Evolutionary conservation across 2,797 vertebrate species (phyloP).

Genomic region (Enteromius fasciolatus): DNA sequence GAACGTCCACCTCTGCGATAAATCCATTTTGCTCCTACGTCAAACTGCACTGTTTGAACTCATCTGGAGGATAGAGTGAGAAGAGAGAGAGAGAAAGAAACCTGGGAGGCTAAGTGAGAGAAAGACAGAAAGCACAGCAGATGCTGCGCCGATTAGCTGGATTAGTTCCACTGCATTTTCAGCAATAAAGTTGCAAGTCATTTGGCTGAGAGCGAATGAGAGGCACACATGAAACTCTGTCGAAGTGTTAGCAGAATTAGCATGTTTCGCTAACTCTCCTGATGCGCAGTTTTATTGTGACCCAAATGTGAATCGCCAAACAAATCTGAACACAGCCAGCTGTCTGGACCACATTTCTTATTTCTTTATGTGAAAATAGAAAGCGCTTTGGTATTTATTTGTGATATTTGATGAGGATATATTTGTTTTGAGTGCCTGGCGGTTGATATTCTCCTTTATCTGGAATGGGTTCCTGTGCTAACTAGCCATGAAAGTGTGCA

Average conservation of each 20-base stretch:
- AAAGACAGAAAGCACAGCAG: constrained; percentile 48
- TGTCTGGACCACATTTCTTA: neutral
- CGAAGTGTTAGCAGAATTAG: constrained; percentile 41
- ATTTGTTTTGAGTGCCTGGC: constrained; percentile 6
- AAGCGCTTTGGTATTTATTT: constrained; percentile 22
- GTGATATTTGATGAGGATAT: constrained; percentile 13
- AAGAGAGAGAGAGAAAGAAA: constrained; percentile 47
- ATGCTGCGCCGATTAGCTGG: constrained; percentile 46
- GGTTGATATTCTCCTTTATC: constrained; percentile 44
- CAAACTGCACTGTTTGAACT: constrained; percentile 29
- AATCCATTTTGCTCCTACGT: constrained; percentile 6
- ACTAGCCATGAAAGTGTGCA: constrained; percentile 75
- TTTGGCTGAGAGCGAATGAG: constrained; percentile 39
- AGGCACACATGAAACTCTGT: constrained; percentile 37
- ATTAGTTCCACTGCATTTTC: constrained; percentile 51
- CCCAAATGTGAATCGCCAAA: constrained; percentile 18
- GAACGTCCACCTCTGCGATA: constrained; percentile 17
- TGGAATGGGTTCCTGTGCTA: constrained; percentile 74
- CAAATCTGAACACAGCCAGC: constrained; percentile 29
- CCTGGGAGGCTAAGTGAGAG: constrained; percentile 28
- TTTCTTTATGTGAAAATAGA: constrained; percentile 10
- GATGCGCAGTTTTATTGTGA: constrained; percentile 15
- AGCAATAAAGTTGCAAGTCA: constrained; percentile 51
- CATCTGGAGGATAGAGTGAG: constrained; percentile 30
- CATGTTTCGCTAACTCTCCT: constrained; percentile 39